Conservation (phyloP, 1,140 invertebrate genomes). For the Eueides isabella region DNA sequence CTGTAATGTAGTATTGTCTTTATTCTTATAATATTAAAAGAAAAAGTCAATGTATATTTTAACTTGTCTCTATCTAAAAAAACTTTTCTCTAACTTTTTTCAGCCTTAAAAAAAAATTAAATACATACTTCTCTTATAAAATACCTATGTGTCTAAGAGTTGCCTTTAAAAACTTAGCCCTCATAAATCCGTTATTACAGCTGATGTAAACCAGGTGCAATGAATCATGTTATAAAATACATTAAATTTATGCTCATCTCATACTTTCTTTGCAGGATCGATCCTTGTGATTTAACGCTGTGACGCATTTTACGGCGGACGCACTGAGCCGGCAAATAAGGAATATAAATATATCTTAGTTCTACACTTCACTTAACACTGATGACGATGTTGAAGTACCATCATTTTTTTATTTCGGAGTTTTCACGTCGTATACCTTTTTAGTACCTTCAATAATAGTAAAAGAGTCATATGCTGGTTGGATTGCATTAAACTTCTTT, state of each 20-base stretch:
- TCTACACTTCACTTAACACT: slow-evolving; percentile 26
- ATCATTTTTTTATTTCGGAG: not conserved
- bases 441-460: not conserved
- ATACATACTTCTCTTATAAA: too few relatives aligned
- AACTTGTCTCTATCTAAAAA: too few relatives aligned
- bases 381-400: slow-evolving; percentile 14
- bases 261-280: slow-evolving; percentile 22
- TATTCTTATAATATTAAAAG: too few relatives aligned
- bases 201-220: slow-evolving; percentile 7
- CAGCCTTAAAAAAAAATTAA: too few relatives aligned
- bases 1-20: too few relatives aligned
- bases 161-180: not conserved
- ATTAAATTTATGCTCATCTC: slow-evolving; percentile 21
- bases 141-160: too few relatives aligned
- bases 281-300: slow-evolving; percentile 28
- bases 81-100: too few relatives aligned
- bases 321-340: slow-evolving; percentile 27
- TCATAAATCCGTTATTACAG: not conserved
- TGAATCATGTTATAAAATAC: slow-evolving; percentile 14
- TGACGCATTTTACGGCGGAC: slow-evolving; percentile 26
- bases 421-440: slow-evolving; percentile 6
- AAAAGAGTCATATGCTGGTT: not conserved
- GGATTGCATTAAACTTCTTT: not conserved
- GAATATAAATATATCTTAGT: slow-evolving; percentile 30
- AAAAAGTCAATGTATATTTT: too few relatives aligned